Base-by-base conservation (phyloP, 1,140 invertebrate genomes). In the Phthorimaea operculella region DNA sequence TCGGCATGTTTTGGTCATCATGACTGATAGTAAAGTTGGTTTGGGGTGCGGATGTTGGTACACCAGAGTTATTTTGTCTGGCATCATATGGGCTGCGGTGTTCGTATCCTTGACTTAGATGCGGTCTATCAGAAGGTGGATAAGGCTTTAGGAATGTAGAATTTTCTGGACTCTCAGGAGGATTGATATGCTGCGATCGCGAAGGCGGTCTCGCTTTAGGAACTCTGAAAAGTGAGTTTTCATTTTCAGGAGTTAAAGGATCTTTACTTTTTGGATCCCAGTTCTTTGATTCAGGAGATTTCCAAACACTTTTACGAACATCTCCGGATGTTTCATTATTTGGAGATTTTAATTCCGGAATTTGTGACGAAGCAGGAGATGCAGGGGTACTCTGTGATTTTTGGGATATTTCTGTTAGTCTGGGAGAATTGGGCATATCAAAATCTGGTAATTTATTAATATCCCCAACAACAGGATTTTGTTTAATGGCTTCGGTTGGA, bases 121-220 rank as follows among this genome's bases (percentile, higher is more conserved):
- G 70, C 6, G 76, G 68, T 66, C 77, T 74, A 15, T 86, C 84
- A 42, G 83, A 80, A 33, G 86, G 86, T 16, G 87, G 87, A 62
- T 80, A 88, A 3, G 87, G 87, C 75, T 88, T 88, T 53, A 88
- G 68, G 70, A 88, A 88, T 34, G 87, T 88, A 1, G 86, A 80
- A 56, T 79, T 79, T 55, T 84, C 82, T 16, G 80, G 59, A 51
- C 69, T 73, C 45, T 85, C 79, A 11, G 79, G 71, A n/a, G 78
- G 72, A 63, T 70, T 83, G 0, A 74, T 57, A 33, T 78, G 73
- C 55, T 87, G 85, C 4, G 88, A 89, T 54, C 89, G 80, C 0
- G 90, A 91, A 9, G 90, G 90, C 16, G 90, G 90, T 64, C 90
- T 86, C 3, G 89, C 90, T 73, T 89, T 90, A 2, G 90, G 90